Conservation (phyloP, 2,113 vertebrate genomes). For the Alethe diademata region DNA sequence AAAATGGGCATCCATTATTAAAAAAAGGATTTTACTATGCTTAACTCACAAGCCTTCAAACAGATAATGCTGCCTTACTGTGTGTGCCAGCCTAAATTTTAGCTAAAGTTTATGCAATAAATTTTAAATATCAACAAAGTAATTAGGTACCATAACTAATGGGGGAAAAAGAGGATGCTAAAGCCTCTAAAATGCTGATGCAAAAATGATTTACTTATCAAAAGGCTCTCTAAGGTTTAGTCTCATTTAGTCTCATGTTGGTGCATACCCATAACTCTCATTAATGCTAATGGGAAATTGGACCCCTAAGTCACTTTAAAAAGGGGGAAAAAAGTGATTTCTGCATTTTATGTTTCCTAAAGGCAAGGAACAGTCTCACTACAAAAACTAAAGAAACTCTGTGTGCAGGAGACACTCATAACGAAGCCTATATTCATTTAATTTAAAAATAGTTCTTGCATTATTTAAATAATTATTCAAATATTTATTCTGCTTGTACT, state of each 20-base stretch:
- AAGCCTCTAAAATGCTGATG: not conserved
- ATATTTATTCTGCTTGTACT: slow-evolving; percentile 12
- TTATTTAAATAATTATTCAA: slow-evolving; percentile 54
- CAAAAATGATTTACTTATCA: slow-evolving; percentile 53
- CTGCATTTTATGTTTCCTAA: slow-evolving; percentile 44
- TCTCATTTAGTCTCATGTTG: slow-evolving; percentile 16
- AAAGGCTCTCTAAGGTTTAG: not conserved
- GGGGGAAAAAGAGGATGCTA: not conserved
- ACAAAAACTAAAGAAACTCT: not conserved
- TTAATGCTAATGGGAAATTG: slow-evolving; percentile 65
- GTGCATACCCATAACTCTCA: slow-evolving; percentile 51
- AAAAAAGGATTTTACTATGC: not conserved
- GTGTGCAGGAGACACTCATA: not conserved
- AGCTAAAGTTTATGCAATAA: not conserved
- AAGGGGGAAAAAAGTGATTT: slow-evolving; percentile 33
- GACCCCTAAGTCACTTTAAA: slow-evolving; percentile 48
- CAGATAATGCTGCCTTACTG: not conserved
- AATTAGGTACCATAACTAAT: slow-evolving; percentile 14
- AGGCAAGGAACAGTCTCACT: slow-evolving; percentile 41
- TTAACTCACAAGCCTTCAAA: not conserved
- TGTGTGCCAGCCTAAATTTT: not conserved
- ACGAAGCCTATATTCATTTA: not conserved
- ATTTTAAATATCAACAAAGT: not conserved
- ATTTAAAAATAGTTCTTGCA: not conserved
- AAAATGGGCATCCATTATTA: not conserved